Evolutionary conservation across 2,888 invertebrate species (phyloP), one percentile per base, ranked within the genome.

Genomic region (Alsophila aescularia): DNA sequence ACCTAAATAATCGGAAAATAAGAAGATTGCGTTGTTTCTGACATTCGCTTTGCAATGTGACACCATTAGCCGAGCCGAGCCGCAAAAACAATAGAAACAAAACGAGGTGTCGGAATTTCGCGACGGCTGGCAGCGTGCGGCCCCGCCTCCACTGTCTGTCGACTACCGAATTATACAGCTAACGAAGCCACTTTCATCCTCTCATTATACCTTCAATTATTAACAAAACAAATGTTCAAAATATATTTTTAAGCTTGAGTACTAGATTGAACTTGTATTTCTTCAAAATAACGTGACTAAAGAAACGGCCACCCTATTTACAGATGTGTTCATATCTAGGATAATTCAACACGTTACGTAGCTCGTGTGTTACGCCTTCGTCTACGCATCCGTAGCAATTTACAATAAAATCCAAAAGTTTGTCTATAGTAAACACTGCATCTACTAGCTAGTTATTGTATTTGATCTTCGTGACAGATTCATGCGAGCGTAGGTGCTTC

Each of bases 31-130:
- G 37, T 15, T 77, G 71, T 77, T 24, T 79, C 77, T 79, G 82
- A 82, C 80, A 81, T 78, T 77, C 73, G 83, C 77, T 79, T 75
- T 81, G 87, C 86, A 85, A 88, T 87, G 88, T 87, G 88, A 87
- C 88, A 87, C 88, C 87, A 88, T 89, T 88, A 87, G 80, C 72
- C n/a, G 75, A 66, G 68, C 74, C 72, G 74, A 79, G 77, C 72
- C 74, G 75, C 70, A 70, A 66, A 69, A 76, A 83, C 84, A 87
- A 85, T 79, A 81, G 66, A 67, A 87, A 72, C 76, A 87, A 87
- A 81, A 79, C 70, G 73, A 78, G 69, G 62, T 66, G 75, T 47
- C 51, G 84, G 86, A 80, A 87, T 86, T 85, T 85, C 75, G 83
- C 85, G 79, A 54, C 82, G 77, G 70, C 72, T 45, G 73, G 63